These are phyloP conservation scores for Hydrotaea cyrtoneurina DNA, from an alignment of 2,888 invertebrate genomes.

Conservation along the genomic window DNA sequence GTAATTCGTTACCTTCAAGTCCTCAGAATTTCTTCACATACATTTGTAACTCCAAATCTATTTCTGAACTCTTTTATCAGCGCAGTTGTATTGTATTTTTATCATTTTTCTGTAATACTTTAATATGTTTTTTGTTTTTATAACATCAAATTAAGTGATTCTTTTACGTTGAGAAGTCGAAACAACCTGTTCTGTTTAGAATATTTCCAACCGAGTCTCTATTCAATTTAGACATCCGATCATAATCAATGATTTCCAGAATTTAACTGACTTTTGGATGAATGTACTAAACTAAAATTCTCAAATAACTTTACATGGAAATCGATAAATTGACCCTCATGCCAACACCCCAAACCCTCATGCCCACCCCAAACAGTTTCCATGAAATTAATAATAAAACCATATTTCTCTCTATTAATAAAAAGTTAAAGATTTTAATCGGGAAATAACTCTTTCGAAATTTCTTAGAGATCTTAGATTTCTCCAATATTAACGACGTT, in stretches of 20 bases:
- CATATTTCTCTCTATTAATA: conserved; percentile 54
- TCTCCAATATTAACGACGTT: neutral
- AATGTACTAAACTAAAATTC: neutral
- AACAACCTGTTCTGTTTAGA: neutral
- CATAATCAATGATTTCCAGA: neutral
- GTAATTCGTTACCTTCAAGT: no score
- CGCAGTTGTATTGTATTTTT: no score
- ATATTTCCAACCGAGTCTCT: neutral
- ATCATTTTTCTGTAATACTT: no score
- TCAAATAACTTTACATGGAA: no score
- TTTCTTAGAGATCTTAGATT: conserved; percentile 43
- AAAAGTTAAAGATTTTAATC: conserved; percentile 56
- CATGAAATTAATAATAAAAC: conserved; percentile 56
- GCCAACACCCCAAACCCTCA: neutral
- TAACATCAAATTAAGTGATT: no score
- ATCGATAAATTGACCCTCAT: neutral
- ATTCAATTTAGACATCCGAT: neutral
- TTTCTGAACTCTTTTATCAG: no score
- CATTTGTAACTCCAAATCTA: no score
- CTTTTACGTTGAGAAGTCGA: no score
- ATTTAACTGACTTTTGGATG: neutral
- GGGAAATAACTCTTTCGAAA: conserved; percentile 50
- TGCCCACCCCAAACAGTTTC: conserved; percentile 23
- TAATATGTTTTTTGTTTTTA: no score
- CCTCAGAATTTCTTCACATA: no score